Evolutionary conservation across 2,113 vertebrate species (phyloP).

Genomic region (Rhinoptilus africanus): DNA sequence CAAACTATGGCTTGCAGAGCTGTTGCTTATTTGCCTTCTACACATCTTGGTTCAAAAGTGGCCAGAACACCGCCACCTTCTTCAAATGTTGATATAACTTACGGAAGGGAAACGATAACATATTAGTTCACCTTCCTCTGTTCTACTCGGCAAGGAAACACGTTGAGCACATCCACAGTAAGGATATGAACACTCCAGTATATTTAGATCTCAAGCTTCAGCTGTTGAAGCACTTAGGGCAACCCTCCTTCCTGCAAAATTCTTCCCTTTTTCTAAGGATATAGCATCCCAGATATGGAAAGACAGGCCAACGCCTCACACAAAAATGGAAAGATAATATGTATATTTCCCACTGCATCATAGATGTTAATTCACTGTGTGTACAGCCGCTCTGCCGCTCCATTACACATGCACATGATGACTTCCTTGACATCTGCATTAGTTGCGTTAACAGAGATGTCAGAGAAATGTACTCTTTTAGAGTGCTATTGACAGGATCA

Average conservation of each 20-base stretch:
- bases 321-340: neutral
- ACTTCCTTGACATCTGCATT: slow-evolving; percentile 30
- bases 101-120: neutral
- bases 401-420: neutral
- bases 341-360: neutral
- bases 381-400: neutral
- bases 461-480: neutral
- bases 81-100: neutral
- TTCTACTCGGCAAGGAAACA: neutral
- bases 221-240: neutral
- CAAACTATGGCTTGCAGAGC: neutral
- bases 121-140: neutral
- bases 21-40: neutral
- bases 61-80: neutral
- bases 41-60: neutral
- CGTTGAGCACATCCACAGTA: neutral
- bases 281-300: neutral
- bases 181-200: neutral
- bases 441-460: neutral
- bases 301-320: neutral
- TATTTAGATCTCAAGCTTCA: neutral
- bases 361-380: neutral
- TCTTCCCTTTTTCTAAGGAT: neutral
- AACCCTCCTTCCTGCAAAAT: neutral
- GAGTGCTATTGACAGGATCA: neutral